Base-by-base conservation (phyloP, 2,113 vertebrate genomes). In the Hassar affinis region DNA sequence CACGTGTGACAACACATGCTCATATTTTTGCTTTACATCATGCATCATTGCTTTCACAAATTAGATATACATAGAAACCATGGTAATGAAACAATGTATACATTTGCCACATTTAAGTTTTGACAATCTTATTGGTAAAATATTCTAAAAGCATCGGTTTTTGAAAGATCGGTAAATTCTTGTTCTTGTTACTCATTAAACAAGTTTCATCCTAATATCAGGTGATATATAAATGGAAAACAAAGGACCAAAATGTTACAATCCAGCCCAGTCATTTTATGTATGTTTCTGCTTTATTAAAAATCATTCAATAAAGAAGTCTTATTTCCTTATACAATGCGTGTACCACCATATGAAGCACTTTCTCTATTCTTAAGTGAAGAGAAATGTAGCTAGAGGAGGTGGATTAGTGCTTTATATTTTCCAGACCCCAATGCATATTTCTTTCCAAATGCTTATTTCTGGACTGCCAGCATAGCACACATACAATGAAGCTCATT, bases 1-100 rank as follows among this genome's bases (percentile, higher is more conserved):
- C 38, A 59, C 25, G 17, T 6, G 38, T 72, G 69, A 74, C 80
- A 59, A 75, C 71, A 82, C n/a, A 82, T 61, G n/a, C 35, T 59
- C 38, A 81, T 81, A 6, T 72, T 42, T 35, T 57, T 72, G 33
- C 51, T 49, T 75, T 69, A 66, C 33, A 66, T 11, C 30, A 54
- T 35, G 18, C 47, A 25, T 54, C 20, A 80, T 76, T 76, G 49
- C 8, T 12, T 33, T 20, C 14, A 74, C n/a, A 4, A 49, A 27
- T 54, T 51, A 14, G 12, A 33, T 30, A 75, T 51, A 75, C 45
- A 51, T 27, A 49, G 6, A 49, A 74, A 61, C 35, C 56, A 45
- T 2, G 1, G 35, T 20, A n/a, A 2, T 49, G 20, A 75, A 49
- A 25, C 4, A n/a, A 14, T 69, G 22, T 12, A 69, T 35, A 18